Evolutionary conservation across 2,797 vertebrate genomes (phyloP), one percentile per base, ranked within the genome.

Genomic region (Arnoldichthys spilopterus): DNA sequence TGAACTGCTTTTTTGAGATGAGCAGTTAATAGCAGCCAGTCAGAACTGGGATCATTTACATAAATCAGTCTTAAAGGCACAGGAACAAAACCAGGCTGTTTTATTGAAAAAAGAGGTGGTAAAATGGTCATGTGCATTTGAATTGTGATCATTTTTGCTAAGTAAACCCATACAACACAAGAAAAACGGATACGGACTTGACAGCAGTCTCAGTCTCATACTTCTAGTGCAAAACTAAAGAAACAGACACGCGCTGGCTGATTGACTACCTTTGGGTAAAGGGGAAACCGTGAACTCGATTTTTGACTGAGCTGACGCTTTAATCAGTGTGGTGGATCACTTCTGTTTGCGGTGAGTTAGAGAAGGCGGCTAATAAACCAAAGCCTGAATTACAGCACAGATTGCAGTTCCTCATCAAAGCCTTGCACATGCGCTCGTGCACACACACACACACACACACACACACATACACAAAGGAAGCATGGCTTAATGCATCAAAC

Each of bases 361-460:
- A 72, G 72, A 74, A 63, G 51, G 58, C n/a, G 18, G 37, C 22
- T 47, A 66, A 80, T 66, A 80, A 64, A 43, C 28, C 34, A 83
- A 72, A 72, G 59, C 61, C 67, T 45, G 45, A 72, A 47, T 79
- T 79, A 71, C 49, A 51, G 15, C 11, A 68, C 40, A 78, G 59
- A 64, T 51, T 75, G 67, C 69, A 63, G 73, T 69, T 56, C 51
- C 32, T 49, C 47, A 15, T 51, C 30, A 24, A 32, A 68, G 18
- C 37, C 18, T 59, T 24, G 3, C 22, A 58, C 37, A 32, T 26
- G 28, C 56, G 28, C 56, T 26, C 56, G 16, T 26, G 13, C 53
- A 28, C 28, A 59, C 56, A 30, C 26, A 59, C 56, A 59, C 56
- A 59, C 26, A 61, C 28, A 58, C 24, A 58, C 24, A 26, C 54